Conservation (phyloP, 2,797 vertebrate species). For the Mormyrus proboscirostris region DNA sequence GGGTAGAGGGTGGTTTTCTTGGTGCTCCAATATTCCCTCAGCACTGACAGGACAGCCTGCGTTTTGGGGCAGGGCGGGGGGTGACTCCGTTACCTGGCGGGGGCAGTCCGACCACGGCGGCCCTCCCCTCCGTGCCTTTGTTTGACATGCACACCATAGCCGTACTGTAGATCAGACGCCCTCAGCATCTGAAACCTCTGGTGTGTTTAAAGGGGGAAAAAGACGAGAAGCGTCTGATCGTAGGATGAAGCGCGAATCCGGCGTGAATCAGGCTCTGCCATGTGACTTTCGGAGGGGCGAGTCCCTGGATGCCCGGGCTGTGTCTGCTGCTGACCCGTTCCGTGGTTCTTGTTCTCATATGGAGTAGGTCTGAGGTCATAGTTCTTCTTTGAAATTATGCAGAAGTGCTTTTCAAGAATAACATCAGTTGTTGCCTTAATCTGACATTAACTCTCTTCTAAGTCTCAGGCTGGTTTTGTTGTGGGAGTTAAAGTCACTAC, state of each 20-base stretch:
- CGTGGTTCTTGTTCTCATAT: neutral
- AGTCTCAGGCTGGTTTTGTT: neutral
- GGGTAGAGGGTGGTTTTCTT: neutral
- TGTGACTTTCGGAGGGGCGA: neutral
- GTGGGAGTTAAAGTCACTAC: neutral
- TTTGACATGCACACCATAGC: neutral
- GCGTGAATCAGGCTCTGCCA: neutral
- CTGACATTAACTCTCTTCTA: neutral
- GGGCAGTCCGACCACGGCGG: neutral
- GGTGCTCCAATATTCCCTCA: neutral
- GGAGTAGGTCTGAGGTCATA: neutral
- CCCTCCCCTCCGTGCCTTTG: neutral
- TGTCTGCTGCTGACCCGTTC: neutral
- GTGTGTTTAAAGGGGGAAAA: neutral
- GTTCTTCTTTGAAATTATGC: neutral
- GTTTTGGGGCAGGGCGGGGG: neutral
- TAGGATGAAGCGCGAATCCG: neutral
- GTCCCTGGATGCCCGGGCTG: neutral
- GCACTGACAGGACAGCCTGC: neutral
- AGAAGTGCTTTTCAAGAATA: neutral
- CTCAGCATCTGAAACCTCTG: neutral
- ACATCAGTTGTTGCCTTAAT: neutral
- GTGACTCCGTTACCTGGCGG: neutral
- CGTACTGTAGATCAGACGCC: neutral
- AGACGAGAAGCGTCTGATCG: neutral